Evolutionary conservation across 1,140 invertebrate species (phyloP).

Genomic region (Lasioglossum baleicum): DNA sequence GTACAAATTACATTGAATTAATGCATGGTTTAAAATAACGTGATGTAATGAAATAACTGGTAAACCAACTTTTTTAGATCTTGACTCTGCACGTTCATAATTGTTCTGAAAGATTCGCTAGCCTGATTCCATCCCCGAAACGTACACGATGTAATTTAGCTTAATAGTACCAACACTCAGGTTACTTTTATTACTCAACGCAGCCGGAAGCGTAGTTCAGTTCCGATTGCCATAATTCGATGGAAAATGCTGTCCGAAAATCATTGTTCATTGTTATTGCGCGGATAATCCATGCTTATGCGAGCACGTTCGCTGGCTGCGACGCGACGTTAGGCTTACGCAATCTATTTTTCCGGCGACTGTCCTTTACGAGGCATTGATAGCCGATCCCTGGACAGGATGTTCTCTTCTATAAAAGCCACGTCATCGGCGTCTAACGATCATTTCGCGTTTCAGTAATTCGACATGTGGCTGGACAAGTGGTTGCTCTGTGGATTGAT

Average conservation of each 20-base stretch:
- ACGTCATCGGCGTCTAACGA: not conserved
- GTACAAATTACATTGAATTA: too few species aligned
- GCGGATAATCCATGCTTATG: not conserved
- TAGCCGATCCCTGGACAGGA: not conserved
- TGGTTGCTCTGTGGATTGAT: constrained; percentile 54
- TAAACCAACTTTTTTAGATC: too few species aligned
- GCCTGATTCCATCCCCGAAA: not conserved
- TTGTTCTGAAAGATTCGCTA: not conserved
- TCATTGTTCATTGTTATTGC: not conserved
- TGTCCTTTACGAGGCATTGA: not conserved
- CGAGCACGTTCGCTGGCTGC: not conserved
- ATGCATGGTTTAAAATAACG: too few species aligned
- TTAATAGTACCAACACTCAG: not conserved
- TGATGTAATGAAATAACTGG: too few species aligned
- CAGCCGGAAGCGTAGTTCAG: constrained; percentile 18
- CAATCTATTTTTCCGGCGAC: constrained; percentile 17
- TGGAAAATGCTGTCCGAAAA: constrained; percentile 1
- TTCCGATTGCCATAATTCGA: not conserved
- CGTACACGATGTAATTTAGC: not conserved
- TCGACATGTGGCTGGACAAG: constrained; percentile 62
- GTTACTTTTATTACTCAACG: not conserved
- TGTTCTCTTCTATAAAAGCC: constrained; percentile 11
- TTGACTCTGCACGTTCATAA: too few species aligned
- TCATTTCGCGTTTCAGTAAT: not conserved
- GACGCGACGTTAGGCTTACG: not conserved